Conservation (phyloP, 2,888 invertebrate genomes). For the Iphiclides podalirius region DNA sequence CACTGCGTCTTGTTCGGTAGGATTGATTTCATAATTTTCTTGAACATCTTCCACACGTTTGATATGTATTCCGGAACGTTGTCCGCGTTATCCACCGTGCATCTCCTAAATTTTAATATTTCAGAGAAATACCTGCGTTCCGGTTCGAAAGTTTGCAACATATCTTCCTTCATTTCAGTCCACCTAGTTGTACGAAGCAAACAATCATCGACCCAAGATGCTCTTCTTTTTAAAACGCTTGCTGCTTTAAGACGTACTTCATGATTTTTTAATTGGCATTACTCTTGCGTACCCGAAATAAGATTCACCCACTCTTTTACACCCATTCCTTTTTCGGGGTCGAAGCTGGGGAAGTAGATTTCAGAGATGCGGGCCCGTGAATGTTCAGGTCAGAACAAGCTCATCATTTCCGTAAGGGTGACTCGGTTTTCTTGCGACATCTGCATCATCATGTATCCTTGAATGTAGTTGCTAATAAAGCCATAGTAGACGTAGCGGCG, state of each 20-base stretch:
- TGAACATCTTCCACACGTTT: constrained; percentile 22
- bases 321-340: constrained; percentile 18
- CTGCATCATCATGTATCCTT: no score
- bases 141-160: constrained; percentile 20
- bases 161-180: constrained; percentile 19
- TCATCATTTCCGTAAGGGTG: constrained; percentile 13
- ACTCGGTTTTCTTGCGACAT: not conserved
- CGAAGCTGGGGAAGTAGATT: not conserved
- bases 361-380: not conserved
- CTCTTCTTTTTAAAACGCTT: no score
- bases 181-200: constrained; percentile 16
- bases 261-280: constrained; percentile 20
- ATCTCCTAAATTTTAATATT: constrained; percentile 9
- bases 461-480: no score
- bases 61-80: constrained; percentile 19
- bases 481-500: no score
- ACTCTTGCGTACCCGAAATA: constrained; percentile 18
- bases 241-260: constrained; percentile 23
- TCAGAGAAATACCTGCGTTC: constrained; percentile 26
- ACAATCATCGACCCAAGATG: constrained; percentile 21
- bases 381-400: not conserved
- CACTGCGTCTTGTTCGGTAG: constrained; percentile 17
- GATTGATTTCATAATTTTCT: constrained; percentile 23
- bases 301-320: constrained; percentile 22
- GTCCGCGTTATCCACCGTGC: constrained; percentile 12